phyloP scores from a whole-genome alignment of 2,113 vertebrate species.

The Bos javanicus region DNA sequence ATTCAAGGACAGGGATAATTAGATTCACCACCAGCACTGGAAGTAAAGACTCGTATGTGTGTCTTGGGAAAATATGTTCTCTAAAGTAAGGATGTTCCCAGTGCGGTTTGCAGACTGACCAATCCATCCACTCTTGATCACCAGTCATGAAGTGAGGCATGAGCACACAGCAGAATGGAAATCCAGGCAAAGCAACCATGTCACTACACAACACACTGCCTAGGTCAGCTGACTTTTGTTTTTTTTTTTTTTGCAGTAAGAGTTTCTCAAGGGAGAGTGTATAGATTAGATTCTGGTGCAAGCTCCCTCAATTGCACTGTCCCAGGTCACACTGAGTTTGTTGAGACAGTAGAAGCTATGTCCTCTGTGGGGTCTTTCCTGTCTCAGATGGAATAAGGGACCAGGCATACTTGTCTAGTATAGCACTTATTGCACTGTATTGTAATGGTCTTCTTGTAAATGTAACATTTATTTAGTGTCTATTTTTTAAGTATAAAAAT shows the following conservation, averaged over 20 bases:
- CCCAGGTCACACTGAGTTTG: background rate
- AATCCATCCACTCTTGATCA: no score
- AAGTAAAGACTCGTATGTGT: background rate
- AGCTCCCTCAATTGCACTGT: background rate
- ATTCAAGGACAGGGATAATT: background rate
- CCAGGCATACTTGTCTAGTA: background rate
- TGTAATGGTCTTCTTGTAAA: background rate
- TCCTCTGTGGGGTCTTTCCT: background rate
- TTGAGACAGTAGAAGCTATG: background rate
- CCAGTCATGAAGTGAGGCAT: background rate
- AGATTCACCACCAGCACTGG: background rate
- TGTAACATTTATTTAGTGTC: background rate
- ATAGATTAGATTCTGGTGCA: background rate
- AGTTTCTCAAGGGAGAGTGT: background rate
- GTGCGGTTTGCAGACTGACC: background rate
- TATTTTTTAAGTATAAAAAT: background rate
- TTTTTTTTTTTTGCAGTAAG: background rate
- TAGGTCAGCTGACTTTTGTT: background rate
- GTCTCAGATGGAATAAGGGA: background rate
- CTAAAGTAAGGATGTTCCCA: background rate
- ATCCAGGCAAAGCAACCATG: background rate
- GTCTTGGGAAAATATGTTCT: background rate
- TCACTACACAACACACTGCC: background rate
- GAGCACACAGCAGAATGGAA: no score
- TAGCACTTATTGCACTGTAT: background rate